phyloP scores from a whole-genome alignment of 2,797 vertebrate species.

The Xyrichtys novacula region DNA sequence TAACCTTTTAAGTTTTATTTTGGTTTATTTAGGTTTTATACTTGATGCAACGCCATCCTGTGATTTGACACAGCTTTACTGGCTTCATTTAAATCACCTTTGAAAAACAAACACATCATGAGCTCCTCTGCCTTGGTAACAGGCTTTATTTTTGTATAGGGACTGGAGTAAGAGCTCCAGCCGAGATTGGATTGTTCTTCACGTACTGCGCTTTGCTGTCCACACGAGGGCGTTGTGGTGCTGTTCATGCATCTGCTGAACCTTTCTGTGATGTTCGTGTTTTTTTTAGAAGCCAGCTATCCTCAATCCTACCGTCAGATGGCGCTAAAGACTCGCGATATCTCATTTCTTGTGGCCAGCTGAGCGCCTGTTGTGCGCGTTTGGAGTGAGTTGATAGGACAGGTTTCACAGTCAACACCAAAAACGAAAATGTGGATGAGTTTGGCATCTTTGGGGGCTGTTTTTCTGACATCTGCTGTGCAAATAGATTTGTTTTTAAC shows the following conservation, averaged over 20 bases:
- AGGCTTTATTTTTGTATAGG: not conserved
- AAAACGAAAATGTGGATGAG: conserved; percentile 21
- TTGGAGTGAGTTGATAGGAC: conserved; percentile 9
- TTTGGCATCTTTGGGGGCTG: conserved; percentile 3
- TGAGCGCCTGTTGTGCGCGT: conserved; percentile 2
- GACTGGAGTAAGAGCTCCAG: not conserved
- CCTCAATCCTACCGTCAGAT: conserved; percentile 24
- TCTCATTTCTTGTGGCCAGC: not conserved
- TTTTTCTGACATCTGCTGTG: conserved; percentile 4
- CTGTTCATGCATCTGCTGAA: not conserved
- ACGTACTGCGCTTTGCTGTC: not conserved
- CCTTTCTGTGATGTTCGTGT: not conserved
- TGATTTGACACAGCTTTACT: no score
- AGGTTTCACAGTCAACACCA: conserved; percentile 7
- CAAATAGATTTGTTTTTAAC: not conserved
- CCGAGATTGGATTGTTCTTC: not conserved
- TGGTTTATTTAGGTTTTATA: no score
- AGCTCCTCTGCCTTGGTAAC: not conserved
- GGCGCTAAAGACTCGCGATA: conserved; percentile 19
- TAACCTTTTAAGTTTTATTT: not conserved
- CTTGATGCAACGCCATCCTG: no score
- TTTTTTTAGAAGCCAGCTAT: not conserved
- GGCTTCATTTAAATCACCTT: not conserved
- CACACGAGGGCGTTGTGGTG: conserved; percentile 57
- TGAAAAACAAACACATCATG: not conserved